Base-by-base conservation (phyloP, 2,797 vertebrate genomes). In the Pterois miles region DNA sequence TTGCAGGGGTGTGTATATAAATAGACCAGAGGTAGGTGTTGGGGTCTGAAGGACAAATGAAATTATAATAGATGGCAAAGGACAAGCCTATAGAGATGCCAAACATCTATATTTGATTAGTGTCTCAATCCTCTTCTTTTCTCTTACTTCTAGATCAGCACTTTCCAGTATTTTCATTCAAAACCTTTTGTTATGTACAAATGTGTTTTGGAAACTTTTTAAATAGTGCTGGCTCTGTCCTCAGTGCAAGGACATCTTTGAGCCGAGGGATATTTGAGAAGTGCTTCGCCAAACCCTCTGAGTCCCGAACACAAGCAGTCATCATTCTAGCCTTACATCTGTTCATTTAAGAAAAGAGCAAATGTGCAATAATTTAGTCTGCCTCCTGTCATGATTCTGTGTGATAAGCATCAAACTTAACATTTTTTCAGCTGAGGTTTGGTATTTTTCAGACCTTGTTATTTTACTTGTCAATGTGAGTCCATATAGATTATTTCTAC, bases 1-100 rank as follows among this genome's bases (percentile, higher is more conserved):
- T 13, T 34, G 58, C 77, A 54, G 60, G 54, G 36, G 43, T 69
- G 67, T 83, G 60, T 74, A 10, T 91, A 89, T 88, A 89, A 90
- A 92, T 91, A 93, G 88, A 87, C 29, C 33, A 66, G 72, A 83
- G 86, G 81, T 88, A 82, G 76, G 71, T 77, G 82, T 80, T 46
- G 22, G 70, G 81, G 86, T 89, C 83, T 84, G 63, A 78, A 88
- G 86, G 85, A 87, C 81, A 88, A 85, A 78, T 86, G 82, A 64
- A 80, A 83, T 88, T 90, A 86, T 91, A 91, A 93, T 90, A 74
- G 87, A 83, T 88, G 87, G 75, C 85, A 91, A 81, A 91, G 90
- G 85, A 87, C 81, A 85, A 20, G 71, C 74, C 83, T 57, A 40
- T 36, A 25, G 82, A 88, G 89, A 86, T 74, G n/a, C 52, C 18